These are phyloP conservation scores for Platypus cylindrus DNA, from an alignment of 2,888 invertebrate species.

Conservation along the genomic window DNA sequence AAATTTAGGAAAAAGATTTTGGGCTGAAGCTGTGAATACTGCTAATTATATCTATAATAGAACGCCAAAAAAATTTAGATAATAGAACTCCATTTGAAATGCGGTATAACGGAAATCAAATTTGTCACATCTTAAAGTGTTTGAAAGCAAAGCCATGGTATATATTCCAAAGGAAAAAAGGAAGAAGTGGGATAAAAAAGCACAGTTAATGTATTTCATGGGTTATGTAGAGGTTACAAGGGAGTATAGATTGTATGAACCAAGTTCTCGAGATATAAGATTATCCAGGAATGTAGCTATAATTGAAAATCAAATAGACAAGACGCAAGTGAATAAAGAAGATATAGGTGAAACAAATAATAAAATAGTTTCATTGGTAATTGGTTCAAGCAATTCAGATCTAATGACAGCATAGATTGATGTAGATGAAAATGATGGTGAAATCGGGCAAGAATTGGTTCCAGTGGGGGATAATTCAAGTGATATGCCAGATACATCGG, in stretches of 20 bases:
- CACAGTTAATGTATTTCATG: constrained; percentile 18
- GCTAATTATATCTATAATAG: constrained; percentile 20
- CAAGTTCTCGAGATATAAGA: too few relatives aligned
- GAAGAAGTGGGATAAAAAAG: constrained; percentile 23
- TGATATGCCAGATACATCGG: not conserved
- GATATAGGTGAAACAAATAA: not conserved
- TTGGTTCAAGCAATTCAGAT: too few relatives aligned
- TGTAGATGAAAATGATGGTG: too few relatives aligned
- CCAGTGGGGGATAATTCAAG: constrained; percentile 1
- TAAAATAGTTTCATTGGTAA: not conserved
- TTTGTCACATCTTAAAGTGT: too few relatives aligned
- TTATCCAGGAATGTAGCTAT: not conserved
- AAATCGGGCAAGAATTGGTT: not conserved
- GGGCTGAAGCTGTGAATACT: constrained; percentile 21
- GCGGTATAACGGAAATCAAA: too few relatives aligned
- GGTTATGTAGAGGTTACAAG: constrained; percentile 21
- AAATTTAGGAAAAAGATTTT: constrained; percentile 18
- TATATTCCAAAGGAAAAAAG: constrained; percentile 24
- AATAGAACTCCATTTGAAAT: too few relatives aligned
- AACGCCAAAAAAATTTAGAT: too few relatives aligned
- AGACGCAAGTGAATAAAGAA: not conserved
- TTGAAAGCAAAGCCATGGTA: constrained; percentile 23
- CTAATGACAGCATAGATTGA: too few relatives aligned
- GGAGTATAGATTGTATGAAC: constrained; percentile 20
- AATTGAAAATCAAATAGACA: not conserved